Percentiles rank a stretch among this genome's conserved stretches.
These are phyloP conservation scores for Rallus crepitans DNA, from an alignment of 2,797 vertebrate species.

Conservation along the genomic window DNA sequence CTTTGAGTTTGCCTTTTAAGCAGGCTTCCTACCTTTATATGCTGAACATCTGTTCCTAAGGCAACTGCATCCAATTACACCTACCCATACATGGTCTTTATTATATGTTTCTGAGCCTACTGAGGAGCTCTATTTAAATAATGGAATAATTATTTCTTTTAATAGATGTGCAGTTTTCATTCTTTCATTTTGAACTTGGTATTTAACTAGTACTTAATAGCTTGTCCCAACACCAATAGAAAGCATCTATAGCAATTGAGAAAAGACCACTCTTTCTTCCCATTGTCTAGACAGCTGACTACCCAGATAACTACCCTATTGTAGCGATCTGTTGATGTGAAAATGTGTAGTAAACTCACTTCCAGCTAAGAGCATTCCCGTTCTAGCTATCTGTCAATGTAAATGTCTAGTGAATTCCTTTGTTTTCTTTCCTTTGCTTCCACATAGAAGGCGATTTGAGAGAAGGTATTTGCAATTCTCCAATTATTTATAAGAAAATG, in stretches of 20 bases:
- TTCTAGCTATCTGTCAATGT: background rate
- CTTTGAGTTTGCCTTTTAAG: conserved; percentile 26
- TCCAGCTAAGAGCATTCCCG: background rate
- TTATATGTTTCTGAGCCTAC: conserved; percentile 20
- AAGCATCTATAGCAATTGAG: background rate
- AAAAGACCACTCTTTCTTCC: background rate
- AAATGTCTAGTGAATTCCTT: background rate
- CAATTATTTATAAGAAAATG: background rate
- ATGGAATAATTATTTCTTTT: conserved; percentile 59
- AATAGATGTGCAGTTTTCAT: conserved; percentile 21
- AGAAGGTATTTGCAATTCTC: background rate
- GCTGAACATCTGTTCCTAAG: conserved; percentile 67
- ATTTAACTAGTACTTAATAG: background rate
- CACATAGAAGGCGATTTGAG: background rate
- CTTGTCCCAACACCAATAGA: background rate
- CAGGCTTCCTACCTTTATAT: background rate
- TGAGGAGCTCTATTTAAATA: conserved; percentile 50
- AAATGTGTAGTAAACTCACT: background rate
- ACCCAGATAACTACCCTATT: background rate
- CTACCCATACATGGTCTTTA: conserved; percentile 40
- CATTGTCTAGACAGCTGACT: background rate
- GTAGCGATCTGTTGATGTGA: background rate
- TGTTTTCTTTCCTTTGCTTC: background rate
- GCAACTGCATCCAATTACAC: conserved; percentile 68
- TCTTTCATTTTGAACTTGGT: conserved; percentile 2